Percentiles rank a stretch among this genome's conserved stretches.
phyloP scores from a whole-genome alignment of 2,888 invertebrate species.

The Iselma pallidipennis region DNA sequence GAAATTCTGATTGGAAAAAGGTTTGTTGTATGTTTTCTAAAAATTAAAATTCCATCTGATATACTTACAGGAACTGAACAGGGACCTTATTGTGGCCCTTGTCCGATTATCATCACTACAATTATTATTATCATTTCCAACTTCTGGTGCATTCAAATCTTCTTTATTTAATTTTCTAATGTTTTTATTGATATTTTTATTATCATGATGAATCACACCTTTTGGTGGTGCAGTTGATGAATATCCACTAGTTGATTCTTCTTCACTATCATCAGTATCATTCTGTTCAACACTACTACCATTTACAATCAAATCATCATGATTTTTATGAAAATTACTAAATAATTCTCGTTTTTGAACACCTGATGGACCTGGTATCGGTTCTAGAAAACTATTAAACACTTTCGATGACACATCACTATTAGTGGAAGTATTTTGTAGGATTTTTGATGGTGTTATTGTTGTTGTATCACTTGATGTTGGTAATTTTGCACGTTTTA shows the following conservation, averaged over 20 bases:
- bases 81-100: slow-evolving; percentile 14
- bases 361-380: slow-evolving; percentile 52
- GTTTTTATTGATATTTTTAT: slow-evolving; percentile 14
- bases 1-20: neutral
- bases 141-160: slow-evolving; percentile 19
- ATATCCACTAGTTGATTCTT: slow-evolving; percentile 63
- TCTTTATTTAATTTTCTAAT: slow-evolving; percentile 16
- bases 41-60: neutral
- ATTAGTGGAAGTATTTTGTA: slow-evolving; percentile 11
- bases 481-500: slow-evolving; percentile 53
- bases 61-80: slow-evolving; percentile 47
- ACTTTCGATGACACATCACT: slow-evolving; percentile 13
- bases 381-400: slow-evolving; percentile 39
- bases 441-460: neutral
- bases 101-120: slow-evolving; percentile 8
- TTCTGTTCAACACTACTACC: slow-evolving; percentile 15
- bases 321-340: slow-evolving; percentile 12
- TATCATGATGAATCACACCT: neutral
- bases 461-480: slow-evolving; percentile 21
- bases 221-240: slow-evolving; percentile 49
- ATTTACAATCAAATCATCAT: slow-evolving; percentile 8
- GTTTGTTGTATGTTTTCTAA: neutral
- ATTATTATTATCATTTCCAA: neutral
- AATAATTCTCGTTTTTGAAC: slow-evolving; percentile 40
- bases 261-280: slow-evolving; percentile 61